Percentiles rank a stretch among this genome's conserved stretches.
Conservation (phyloP, 2,888 invertebrate species). For the Sphinx pinastri region DNA sequence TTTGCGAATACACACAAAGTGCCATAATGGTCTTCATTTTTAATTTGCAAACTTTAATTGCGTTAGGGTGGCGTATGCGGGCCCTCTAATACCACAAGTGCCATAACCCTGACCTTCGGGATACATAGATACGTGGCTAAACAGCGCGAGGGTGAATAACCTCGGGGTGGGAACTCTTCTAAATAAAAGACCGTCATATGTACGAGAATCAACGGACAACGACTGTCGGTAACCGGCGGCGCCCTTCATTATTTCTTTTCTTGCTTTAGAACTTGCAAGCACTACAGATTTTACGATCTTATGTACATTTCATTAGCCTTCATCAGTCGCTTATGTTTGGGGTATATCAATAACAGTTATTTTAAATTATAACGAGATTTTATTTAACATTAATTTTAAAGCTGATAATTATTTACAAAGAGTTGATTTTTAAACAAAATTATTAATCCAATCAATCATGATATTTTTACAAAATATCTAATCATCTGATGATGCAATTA, state of each 20-base stretch:
- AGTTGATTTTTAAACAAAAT: too few species aligned
- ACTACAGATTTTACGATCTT: not conserved
- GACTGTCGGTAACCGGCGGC: constrained; percentile 48
- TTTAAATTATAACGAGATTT: not conserved
- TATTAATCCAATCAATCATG: not conserved
- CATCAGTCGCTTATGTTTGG: too few species aligned
- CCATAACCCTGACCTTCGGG: constrained; percentile 77
- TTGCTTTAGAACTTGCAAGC: constrained; percentile 40
- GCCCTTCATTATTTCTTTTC: constrained; percentile 54
- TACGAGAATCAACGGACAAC: constrained; percentile 57
- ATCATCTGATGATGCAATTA: not conserved
- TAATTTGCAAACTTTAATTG: not conserved
- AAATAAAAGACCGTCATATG: constrained; percentile 76
- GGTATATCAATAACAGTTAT: not conserved
- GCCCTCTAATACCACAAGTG: constrained; percentile 28
- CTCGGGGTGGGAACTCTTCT: constrained; percentile 73
- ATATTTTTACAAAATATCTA: not conserved
- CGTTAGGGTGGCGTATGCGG: not conserved
- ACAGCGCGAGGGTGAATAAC: constrained; percentile 69
- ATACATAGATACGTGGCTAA: constrained; percentile 52
- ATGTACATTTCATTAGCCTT: too few species aligned
- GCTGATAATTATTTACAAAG: not conserved
- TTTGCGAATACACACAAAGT: not conserved
- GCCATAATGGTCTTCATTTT: not conserved
- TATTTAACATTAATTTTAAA: not conserved